A percentile compares a stretch with the other conserved stretches of the same genome.
Conservation (phyloP, 1,140 invertebrate species). For the Trachymyrmex septentrionalis region DNA sequence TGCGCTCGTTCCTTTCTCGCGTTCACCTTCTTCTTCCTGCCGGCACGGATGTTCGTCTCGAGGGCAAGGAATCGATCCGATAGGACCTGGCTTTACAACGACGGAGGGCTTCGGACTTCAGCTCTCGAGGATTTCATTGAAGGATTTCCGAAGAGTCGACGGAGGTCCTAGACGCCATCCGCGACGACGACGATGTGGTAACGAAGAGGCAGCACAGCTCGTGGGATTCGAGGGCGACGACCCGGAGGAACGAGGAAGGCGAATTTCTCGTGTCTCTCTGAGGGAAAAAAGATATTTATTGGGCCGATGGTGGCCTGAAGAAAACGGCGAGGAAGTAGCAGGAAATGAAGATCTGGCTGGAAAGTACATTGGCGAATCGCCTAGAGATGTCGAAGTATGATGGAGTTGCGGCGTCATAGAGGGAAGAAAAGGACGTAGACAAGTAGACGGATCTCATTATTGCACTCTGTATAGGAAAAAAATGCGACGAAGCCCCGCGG, state of each 20-base stretch:
- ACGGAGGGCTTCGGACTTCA: slow-evolving; percentile 41
- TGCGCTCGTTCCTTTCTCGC: slow-evolving; percentile 18
- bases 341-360: slow-evolving; percentile 53
- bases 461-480: slow-evolving; percentile 24
- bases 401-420: not conserved
- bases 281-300: slow-evolving; percentile 47
- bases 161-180: slow-evolving; percentile 16
- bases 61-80: slow-evolving; percentile 66
- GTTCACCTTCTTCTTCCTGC: slow-evolving; percentile 58
- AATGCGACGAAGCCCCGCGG: slow-evolving; percentile 11
- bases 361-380: slow-evolving; percentile 26
- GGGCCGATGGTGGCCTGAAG: slow-evolving; percentile 1
- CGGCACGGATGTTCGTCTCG: slow-evolving; percentile 54
- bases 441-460: slow-evolving; percentile 36
- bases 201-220: slow-evolving; percentile 40
- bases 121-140: slow-evolving; percentile 70
- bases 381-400: slow-evolving; percentile 27
- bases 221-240: slow-evolving; percentile 53
- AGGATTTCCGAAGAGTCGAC: slow-evolving; percentile 64
- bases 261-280: slow-evolving; percentile 44
- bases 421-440: not conserved
- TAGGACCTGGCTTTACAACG: slow-evolving; percentile 42
- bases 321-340: slow-evolving; percentile 15
- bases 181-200: slow-evolving; percentile 36
- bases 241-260: slow-evolving; percentile 8